A percentile compares a stretch with the other conserved stretches of the same genome.
Conservation (phyloP, 1,140 invertebrate genomes). For the Hormaphis cornu region DNA sequence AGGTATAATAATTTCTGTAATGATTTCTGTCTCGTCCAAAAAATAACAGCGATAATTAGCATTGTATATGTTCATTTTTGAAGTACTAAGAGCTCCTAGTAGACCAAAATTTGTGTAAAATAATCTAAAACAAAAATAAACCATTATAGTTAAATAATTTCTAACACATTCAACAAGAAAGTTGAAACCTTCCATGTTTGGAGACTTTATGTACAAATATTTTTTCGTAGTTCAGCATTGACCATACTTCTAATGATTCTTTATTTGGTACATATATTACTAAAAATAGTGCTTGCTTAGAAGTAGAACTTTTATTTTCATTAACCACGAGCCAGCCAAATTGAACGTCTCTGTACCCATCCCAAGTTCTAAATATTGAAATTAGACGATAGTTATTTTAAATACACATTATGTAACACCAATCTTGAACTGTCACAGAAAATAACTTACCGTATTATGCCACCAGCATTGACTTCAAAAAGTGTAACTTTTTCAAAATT, state of each 20-base stretch:
- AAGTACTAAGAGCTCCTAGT: slow-evolving; percentile 51
- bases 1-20: slow-evolving; percentile 75
- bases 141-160: neutral
- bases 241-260: slow-evolving; percentile 78
- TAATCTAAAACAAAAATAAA: slow-evolving; percentile 45
- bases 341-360: slow-evolving; percentile 79
- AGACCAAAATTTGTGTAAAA: slow-evolving; percentile 69
- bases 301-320: slow-evolving; percentile 45
- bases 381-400: slow-evolving; percentile 24
- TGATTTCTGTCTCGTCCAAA: slow-evolving; percentile 65
- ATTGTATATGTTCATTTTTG: slow-evolving; percentile 43
- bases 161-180: neutral
- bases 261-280: slow-evolving; percentile 76
- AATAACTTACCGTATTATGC: slow-evolving; percentile 57
- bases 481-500: slow-evolving; percentile 75
- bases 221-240: slow-evolving; percentile 71
- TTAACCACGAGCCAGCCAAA: slow-evolving; percentile 79
- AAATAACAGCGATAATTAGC: slow-evolving; percentile 64
- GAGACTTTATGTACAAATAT: slow-evolving; percentile 79
- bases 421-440: neutral
- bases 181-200: slow-evolving; percentile 62
- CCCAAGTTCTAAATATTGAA: slow-evolving; percentile 38
- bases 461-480: slow-evolving; percentile 68
- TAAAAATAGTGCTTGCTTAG: slow-evolving; percentile 59
- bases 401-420: neutral